Evolutionary conservation across 2,888 invertebrate genomes (phyloP), one percentile per base, ranked within the genome.

Genomic region (Hemicrepidius hirtus): DNA sequence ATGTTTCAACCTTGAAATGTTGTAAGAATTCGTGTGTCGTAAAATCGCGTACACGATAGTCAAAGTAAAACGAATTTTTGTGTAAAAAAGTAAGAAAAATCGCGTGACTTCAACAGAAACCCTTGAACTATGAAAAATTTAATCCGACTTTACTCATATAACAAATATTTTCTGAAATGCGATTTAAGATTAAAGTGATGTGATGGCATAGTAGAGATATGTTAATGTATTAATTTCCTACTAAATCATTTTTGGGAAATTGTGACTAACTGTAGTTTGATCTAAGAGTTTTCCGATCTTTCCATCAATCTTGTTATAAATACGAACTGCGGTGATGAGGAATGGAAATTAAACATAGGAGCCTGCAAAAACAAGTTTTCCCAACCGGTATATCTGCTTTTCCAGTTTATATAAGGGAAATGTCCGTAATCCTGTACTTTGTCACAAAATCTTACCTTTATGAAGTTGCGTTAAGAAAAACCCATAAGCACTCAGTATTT

Each of bases 81-180:
- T 3, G 16, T 21, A 21, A 12, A 49, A 49, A 49, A 49, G 59
- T 12, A 7, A 20, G n/a, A 37, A 65, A 50, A 69, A 68, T 75
- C 65, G 75, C 76, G 77, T 77, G 77, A 76, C 75, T 18, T 28
- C 67, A 55, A 69, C 3, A 46, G 59, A 67, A 77, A 71, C 75
- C 75, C 71, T 74, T 72, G 68, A 75, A 74, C 63, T 73, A 75
- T 75, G 74, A 73, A 68, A 60, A 64, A 64, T 57, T 59, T 68
- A 76, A 75, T 76, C 75, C 57, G 70, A 77, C 64, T 65, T 60
- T 41, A 37, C 18, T 24, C 12, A 44, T 44, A 60, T 44, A 40
- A 32, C 35, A 44, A 60, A 60, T 60, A 60, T 44, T 44, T 44
- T 44, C 60, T 24, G 18, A 65, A 65, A 50, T 50, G 20, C 21